Evolutionary conservation across 1,140 invertebrate species (phyloP), one percentile per base, ranked within the genome.

Genomic region (Asobara japonica): DNA sequence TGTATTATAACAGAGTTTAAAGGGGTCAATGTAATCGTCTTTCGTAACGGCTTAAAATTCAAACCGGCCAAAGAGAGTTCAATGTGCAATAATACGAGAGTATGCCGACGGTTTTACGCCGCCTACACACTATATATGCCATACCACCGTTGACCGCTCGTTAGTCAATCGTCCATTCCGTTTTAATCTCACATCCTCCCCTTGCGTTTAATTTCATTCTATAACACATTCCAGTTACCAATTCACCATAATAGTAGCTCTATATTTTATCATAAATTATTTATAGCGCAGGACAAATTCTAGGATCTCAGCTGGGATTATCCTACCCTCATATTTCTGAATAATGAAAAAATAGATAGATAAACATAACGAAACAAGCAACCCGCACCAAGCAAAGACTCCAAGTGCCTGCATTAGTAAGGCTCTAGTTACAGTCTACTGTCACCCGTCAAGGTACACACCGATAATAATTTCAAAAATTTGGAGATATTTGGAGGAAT

Each of bases 21-120:
- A 75, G 78, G 78, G 81, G 78, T 83, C 81, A 80, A 79, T 77
- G 81, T 80, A 83, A 84, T 79, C 74, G 77, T 70, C 76, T 79
- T 77, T 79, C 75, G 77, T 76, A 79, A 80, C 78, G 74, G 74
- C 74, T 65, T 71, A 61, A 62, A 38, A 27, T 41, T 51, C 71
- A 20, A 61, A 25, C 69, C 38, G 62, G 38, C 48, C 48, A 69
- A 48, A 69, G 65, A 45, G 65, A 45, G 36, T 69, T 56, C 33
- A 41, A 66, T 27, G 20, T 22, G 33, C 33, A 66, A 56, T 33
- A 65, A n/a, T 25, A 30, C 20, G 64, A 65, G 41, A 36, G 36
- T 66, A 61, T 36, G 64, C 61, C 61, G 60, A 45, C 72, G 72
- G 41, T 41, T 68, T 73, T 73, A 73, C 65, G 22, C 31, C 61